Conservation (phyloP, 2,113 vertebrate species). For the Hippocampus comes region DNA sequence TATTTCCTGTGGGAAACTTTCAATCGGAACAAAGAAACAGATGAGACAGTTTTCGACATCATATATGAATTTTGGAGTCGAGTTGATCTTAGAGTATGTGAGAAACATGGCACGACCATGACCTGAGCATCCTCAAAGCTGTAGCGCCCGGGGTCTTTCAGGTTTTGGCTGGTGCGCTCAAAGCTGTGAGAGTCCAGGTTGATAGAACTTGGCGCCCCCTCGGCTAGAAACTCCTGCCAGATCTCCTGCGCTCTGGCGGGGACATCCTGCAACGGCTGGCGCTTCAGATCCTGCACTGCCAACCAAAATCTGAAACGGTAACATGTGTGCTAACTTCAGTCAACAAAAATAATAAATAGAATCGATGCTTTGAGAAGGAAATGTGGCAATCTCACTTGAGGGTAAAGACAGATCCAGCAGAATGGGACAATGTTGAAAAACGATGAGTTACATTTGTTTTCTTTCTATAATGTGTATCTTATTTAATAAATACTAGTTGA, state of each 20-base stretch:
- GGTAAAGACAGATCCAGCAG: too few relatives aligned
- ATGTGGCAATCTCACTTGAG: not conserved
- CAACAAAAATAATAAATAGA: too few relatives aligned
- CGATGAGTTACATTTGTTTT: too few relatives aligned
- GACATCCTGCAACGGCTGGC: conserved; percentile 86
- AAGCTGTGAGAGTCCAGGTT: conserved; percentile 97
- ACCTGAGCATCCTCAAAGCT: conserved; percentile 97
- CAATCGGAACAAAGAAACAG: too few relatives aligned
- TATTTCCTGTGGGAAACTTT: too few relatives aligned
- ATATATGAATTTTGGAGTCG: not conserved
- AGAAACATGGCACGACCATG: conserved; percentile 4
- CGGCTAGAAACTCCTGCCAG: conserved; percentile 94
- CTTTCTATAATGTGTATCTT: too few relatives aligned
- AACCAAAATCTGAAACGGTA: conserved; percentile 83
- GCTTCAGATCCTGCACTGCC: conserved; percentile 92
- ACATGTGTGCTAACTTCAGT: not conserved
- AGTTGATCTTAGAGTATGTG: not conserved
- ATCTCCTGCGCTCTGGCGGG: conserved; percentile 86
- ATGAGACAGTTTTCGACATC: too few relatives aligned
- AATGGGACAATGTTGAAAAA: too few relatives aligned
- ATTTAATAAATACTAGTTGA: too few relatives aligned
- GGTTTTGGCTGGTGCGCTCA: conserved; percentile 92
- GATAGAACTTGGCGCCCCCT: conserved; percentile 91
- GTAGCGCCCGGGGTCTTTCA: conserved; percentile 91
- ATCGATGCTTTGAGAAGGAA: not conserved